phyloP scores from a whole-genome alignment of 2,888 invertebrate genomes.

The Leucoptera coffeella region DNA sequence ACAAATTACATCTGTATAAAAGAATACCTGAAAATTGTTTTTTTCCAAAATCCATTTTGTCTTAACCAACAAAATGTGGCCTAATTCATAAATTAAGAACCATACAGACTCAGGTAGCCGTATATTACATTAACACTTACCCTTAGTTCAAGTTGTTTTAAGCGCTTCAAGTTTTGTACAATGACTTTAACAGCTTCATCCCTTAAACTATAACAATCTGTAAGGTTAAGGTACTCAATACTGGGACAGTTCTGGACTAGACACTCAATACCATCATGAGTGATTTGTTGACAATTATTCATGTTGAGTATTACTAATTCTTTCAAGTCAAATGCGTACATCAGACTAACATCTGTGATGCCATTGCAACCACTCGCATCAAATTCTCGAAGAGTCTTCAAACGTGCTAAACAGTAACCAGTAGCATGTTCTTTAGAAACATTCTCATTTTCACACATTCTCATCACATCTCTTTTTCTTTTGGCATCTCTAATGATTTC shows the following conservation, averaged over 20 bases:
- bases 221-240: conserved; percentile 61
- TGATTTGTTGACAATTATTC: conserved; percentile 65
- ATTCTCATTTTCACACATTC: conserved; percentile 41
- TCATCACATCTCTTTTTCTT: conserved; percentile 57
- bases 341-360: conserved; percentile 66
- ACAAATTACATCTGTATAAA: too few relatives aligned
- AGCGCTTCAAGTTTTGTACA: conserved; percentile 29
- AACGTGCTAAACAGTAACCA: conserved; percentile 47
- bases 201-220: conserved; percentile 62
- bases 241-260: conserved; percentile 62
- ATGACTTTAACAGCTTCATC: conserved; percentile 50
- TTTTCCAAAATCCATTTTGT: too few relatives aligned
- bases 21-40: too few relatives aligned
- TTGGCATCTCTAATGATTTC: conserved; percentile 62
- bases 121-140: conserved; percentile 27
- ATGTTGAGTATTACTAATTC: conserved; percentile 58
- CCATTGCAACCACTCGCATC: conserved; percentile 64
- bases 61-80: too few relatives aligned
- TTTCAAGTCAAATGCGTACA: conserved; percentile 59
- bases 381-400: conserved; percentile 50
- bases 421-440: conserved; percentile 26
- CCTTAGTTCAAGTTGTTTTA: conserved; percentile 53
- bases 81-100: too few relatives aligned
- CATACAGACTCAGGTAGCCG: too few relatives aligned
- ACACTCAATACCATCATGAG: conserved; percentile 56